phyloP scores from a whole-genome alignment of 2,888 invertebrate genomes.

The Dorcus hopei region DNA sequence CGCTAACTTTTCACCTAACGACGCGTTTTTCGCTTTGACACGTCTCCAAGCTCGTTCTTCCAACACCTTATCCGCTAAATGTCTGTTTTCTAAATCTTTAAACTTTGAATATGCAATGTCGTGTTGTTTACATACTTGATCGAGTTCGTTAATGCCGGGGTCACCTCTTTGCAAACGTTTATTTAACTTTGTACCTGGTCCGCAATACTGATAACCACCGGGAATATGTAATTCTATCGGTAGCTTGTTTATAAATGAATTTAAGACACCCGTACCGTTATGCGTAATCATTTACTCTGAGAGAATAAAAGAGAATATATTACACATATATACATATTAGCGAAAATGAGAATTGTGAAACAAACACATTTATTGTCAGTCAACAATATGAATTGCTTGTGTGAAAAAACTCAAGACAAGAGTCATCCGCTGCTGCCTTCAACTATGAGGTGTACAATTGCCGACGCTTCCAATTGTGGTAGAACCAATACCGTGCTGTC shows the following conservation, averaged over 20 bases:
- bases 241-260: neutral
- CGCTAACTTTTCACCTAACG: slow-evolving; percentile 10
- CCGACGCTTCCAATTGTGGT: slow-evolving; percentile 40
- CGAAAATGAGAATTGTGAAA: neutral
- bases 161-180: neutral
- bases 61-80: slow-evolving; percentile 10
- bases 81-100: slow-evolving; percentile 3
- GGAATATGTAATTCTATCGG: neutral
- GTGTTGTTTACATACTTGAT: neutral
- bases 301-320: neutral
- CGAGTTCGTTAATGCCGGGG: neutral
- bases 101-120: slow-evolving; percentile 9
- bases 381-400: too few species aligned
- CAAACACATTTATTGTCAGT: too few species aligned
- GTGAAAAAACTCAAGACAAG: too few species aligned
- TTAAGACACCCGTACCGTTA: neutral
- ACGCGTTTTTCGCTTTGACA: slow-evolving; percentile 7
- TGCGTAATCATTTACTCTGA: too few species aligned
- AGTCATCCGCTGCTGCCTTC: neutral
- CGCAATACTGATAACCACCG: neutral
- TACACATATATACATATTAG: neutral
- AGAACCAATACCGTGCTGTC: slow-evolving; percentile 40
- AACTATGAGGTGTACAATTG: slow-evolving; percentile 25
- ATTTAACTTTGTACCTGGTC: neutral
- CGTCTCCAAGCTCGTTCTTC: slow-evolving; percentile 9